Evolutionary conservation across 2,113 vertebrate genomes (phyloP).

Genomic region (Peucedramus taeniatus): DNA sequence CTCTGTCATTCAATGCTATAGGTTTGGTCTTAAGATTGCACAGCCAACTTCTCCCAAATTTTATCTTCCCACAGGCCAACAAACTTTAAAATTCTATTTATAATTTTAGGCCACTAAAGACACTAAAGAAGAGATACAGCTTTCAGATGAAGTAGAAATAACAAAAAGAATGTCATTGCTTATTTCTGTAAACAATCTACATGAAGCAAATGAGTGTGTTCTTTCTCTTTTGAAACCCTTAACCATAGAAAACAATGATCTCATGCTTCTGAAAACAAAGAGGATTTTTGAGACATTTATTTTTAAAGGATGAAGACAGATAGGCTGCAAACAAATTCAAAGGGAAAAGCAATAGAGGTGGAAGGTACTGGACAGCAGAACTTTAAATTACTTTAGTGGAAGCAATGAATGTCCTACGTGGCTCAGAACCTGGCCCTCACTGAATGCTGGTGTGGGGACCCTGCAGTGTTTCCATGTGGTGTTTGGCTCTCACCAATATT

Average conservation of each 20-base stretch:
- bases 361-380: not conserved
- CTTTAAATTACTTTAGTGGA: not conserved
- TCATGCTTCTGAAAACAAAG: conserved; percentile 21
- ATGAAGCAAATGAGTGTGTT: not conserved
- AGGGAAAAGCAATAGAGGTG: not conserved
- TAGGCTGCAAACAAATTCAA: not conserved
- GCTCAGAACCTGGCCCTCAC: not conserved
- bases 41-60: not conserved
- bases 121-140: not conserved
- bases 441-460: not conserved
- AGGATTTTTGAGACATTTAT: not conserved
- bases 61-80: not conserved
- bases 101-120: not conserved
- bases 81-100: not conserved
- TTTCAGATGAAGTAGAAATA: not conserved
- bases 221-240: not conserved
- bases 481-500: not conserved
- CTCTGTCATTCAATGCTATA: not conserved
- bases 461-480: not conserved
- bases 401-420: not conserved
- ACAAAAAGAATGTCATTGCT: not conserved
- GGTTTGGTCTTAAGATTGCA: not conserved
- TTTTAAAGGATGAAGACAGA: not conserved
- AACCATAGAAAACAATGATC: conserved; percentile 19
- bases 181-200: not conserved